A percentile compares a stretch with the other conserved stretches of the same genome.
phyloP scores from a whole-genome alignment of 2,888 invertebrate genomes.

The Ichneumoninae sp. region DNA sequence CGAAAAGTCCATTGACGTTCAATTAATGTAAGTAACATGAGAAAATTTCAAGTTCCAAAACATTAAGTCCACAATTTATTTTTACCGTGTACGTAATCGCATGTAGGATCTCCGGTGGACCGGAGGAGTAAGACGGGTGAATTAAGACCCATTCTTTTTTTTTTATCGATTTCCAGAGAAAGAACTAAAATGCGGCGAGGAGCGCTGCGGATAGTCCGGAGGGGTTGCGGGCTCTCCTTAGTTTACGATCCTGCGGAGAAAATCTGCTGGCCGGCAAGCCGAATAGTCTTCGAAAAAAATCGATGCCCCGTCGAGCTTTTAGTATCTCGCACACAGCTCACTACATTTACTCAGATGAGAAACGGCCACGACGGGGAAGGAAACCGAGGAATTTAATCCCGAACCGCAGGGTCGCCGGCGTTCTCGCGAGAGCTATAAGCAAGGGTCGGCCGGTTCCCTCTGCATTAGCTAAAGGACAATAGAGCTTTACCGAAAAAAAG shows the following conservation, averaged over 20 bases:
- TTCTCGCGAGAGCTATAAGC: neutral
- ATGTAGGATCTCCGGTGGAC: neutral
- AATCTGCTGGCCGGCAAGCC: neutral
- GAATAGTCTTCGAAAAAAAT: constrained; percentile 32
- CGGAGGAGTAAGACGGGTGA: neutral
- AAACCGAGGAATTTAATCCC: neutral
- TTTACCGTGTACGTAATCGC: neutral
- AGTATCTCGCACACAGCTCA: constrained; percentile 36
- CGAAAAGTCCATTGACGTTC: too few species aligned
- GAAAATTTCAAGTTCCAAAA: too few species aligned
- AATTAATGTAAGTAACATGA: too few species aligned
- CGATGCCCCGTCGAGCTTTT: constrained; percentile 56
- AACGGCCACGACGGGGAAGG: neutral
- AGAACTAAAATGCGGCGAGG: constrained; percentile 5
- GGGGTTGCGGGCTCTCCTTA: constrained; percentile 23
- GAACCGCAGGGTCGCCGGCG: neutral
- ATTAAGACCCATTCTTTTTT: neutral
- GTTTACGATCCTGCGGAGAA: constrained; percentile 34
- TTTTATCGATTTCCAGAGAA: neutral
- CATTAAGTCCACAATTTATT: too few species aligned
- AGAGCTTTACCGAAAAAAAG: neutral
- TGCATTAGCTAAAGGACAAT: neutral
- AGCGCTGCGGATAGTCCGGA: constrained; percentile 15
- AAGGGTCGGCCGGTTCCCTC: neutral
- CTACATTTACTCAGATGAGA: neutral